Evolutionary conservation across 2,888 invertebrate genomes (phyloP).

Genomic region (Athalia rosae): DNA sequence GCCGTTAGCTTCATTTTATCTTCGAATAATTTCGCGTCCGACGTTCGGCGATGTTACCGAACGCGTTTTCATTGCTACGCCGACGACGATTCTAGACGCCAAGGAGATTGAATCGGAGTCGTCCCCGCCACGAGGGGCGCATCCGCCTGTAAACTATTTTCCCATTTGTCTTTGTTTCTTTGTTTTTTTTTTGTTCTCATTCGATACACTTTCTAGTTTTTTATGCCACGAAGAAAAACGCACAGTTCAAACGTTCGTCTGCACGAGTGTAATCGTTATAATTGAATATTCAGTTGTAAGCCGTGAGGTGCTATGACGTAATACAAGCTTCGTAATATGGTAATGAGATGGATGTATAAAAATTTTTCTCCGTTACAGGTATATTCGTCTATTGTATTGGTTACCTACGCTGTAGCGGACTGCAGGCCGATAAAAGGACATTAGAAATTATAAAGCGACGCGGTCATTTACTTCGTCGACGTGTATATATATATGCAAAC

Average conservation of each 20-base stretch:
- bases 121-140: too few species aligned
- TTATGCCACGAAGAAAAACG: too few species aligned
- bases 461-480: background rate
- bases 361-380: background rate
- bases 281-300: too few species aligned
- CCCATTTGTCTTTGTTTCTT: too few species aligned
- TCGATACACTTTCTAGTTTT: too few species aligned
- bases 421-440: conserved; percentile 11
- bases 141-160: too few species aligned
- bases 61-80: too few species aligned
- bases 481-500: background rate
- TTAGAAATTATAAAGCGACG: background rate
- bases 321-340: background rate
- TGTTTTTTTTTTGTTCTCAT: too few species aligned
- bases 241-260: too few species aligned
- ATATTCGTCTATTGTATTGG: conserved; percentile 1
- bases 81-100: too few species aligned
- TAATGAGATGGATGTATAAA: background rate
- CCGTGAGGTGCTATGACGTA: background rate
- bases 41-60: background rate
- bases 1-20: background rate
- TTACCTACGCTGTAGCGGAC: conserved; percentile 15
- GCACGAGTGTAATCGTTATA: too few species aligned
- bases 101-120: too few species aligned
- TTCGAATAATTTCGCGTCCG: background rate